phyloP scores from a whole-genome alignment of 1,140 invertebrate genomes.

The Atta texana region DNA sequence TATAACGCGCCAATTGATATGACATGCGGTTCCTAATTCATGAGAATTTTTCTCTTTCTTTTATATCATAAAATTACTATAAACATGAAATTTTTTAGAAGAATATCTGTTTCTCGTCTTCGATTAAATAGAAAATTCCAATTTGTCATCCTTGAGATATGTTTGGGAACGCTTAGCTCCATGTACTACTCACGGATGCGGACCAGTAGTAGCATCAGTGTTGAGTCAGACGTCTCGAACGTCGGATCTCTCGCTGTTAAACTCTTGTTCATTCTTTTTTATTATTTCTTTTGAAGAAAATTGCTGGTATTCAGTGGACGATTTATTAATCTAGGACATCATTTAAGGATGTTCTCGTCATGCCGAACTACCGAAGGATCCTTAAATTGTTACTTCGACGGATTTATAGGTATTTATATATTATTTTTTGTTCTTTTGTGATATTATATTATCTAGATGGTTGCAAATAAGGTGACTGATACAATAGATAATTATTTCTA shows the following conservation, averaged over 20 bases:
- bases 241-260: slow-evolving; percentile 43
- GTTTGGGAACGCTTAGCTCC: slow-evolving; percentile 50
- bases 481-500: neutral
- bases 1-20: neutral
- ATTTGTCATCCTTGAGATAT: neutral
- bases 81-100: neutral
- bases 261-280: neutral
- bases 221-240: slow-evolving; percentile 70
- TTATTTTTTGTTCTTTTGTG: neutral
- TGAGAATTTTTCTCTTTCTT: neutral
- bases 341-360: neutral
- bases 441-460: neutral
- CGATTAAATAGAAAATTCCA: slow-evolving; percentile 10
- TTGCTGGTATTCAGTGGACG: neutral
- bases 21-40: neutral
- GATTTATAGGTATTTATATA: slow-evolving; percentile 30
- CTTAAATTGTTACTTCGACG: slow-evolving; percentile 9
- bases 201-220: slow-evolving; percentile 66
- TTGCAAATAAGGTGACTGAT: neutral
- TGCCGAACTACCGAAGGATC: neutral
- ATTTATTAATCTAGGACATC: neutral
- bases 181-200: slow-evolving; percentile 68
- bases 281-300: neutral
- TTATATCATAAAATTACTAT: neutral
- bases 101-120: neutral